Base-by-base conservation (phyloP, 1,140 invertebrate species). In the Zaprionus kolodkinae region DNA sequence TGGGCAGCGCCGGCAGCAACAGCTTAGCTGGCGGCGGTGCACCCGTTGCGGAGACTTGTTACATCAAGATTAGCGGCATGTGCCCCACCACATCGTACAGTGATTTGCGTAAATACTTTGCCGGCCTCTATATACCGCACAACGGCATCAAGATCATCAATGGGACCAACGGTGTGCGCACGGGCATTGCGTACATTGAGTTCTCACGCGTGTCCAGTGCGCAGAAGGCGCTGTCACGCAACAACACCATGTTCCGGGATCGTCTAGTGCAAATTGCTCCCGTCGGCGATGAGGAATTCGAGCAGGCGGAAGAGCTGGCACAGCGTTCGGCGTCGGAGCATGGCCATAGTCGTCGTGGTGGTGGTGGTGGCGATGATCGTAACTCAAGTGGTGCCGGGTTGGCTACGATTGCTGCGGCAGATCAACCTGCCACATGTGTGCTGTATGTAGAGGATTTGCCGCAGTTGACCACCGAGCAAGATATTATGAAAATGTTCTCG, bases 61-160 rank as follows among this genome's bases (percentile, higher is more conserved):
- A 96, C 80, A 94, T 97, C 10, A 95, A 96, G 76, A 93, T 98
- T 0, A 94, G 94, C 45, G 95, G 96, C 63, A 94, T 96, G 88
- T 94, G 95, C 1, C 91, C 94, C 15, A 95, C 94, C 67, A 94
- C 96, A 0, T 87, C 95, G n/a, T 97, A 97, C 82, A 94, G 95
- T 21, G 97, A 98, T 82, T 93, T 99, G 0, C 93, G 97, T 11
- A 94, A 96, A 60, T 96, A 98, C 71, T 98, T 99, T 89, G 94
- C 95, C 6, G 95, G 95, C 9, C 94, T 96, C 59, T 95, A 95
- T 80, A 97, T 98, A 43, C 95, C 96, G 10, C 96, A 96, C 71
- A 96, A 96, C 82, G 96, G 97, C 4, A 95, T 99, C 35, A 98
- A 98, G 92, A 94, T 98, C 76, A 95, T 97, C 9, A 97, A 96